Evolutionary conservation across 35 echinoderm and acorn worm species (phyloP).

Genomic region (Anneissia japonica): DNA sequence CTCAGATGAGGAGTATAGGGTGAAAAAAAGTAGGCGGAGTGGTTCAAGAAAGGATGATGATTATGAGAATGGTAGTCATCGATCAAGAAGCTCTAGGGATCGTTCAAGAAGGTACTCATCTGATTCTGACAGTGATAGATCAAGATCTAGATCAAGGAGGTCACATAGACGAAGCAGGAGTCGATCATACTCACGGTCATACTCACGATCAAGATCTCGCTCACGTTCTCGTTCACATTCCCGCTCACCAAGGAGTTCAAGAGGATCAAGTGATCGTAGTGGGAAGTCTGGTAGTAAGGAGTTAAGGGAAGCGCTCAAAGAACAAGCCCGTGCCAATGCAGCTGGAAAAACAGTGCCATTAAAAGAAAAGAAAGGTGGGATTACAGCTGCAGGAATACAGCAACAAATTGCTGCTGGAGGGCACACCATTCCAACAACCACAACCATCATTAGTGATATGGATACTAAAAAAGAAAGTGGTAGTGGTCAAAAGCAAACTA

Average conservation of each 20-base stretch:
- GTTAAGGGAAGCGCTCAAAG: background rate
- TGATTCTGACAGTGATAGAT: background rate
- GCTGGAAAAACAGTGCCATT: background rate
- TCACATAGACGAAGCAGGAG: background rate
- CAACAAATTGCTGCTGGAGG: background rate
- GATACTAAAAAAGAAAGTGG: background rate
- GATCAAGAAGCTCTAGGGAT: background rate
- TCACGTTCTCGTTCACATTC: background rate
- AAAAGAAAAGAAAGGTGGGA: background rate
- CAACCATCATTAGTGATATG: background rate
- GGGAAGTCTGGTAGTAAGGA: background rate
- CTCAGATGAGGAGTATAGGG: background rate
- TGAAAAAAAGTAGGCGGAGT: background rate
- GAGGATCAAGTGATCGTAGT: background rate
- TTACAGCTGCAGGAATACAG: background rate
- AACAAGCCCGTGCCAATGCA: background rate
- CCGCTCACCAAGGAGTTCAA: background rate
- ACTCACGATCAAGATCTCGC: background rate
- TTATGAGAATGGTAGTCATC: background rate
- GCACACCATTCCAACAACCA: background rate
- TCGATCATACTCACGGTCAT: background rate
- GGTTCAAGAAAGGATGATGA: background rate
- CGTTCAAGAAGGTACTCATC: background rate
- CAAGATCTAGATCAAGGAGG: background rate
- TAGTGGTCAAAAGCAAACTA: background rate